phyloP scores from a whole-genome alignment of 2,797 vertebrate genomes.

The Coilia nasus region DNA sequence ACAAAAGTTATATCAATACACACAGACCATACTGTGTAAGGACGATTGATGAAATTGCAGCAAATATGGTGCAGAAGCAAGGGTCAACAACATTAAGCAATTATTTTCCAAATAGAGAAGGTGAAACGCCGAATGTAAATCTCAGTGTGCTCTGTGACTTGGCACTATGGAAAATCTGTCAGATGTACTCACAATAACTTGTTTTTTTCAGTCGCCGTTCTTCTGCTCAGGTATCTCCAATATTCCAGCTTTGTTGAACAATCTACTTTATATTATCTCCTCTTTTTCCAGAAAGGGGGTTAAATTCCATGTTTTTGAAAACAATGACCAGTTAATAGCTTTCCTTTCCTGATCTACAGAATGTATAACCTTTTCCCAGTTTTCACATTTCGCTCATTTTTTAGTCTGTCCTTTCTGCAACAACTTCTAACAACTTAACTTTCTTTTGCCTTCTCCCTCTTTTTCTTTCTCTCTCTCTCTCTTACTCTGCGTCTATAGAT shows the following conservation, averaged over 20 bases:
- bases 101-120: neutral
- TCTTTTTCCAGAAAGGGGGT: constrained; percentile 38
- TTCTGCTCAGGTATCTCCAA: neutral
- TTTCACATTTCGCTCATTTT: constrained; percentile 38
- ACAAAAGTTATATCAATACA: constrained; percentile 21
- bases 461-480: constrained; percentile 58
- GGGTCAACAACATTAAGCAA: constrained; percentile 8
- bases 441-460: constrained; percentile 51
- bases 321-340: constrained; percentile 33
- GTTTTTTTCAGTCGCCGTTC: neutral
- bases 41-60: neutral
- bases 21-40: neutral
- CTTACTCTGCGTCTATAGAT: constrained; percentile 78
- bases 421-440: constrained; percentile 34
- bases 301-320: constrained; percentile 50
- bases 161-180: neutral
- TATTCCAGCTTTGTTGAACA: neutral
- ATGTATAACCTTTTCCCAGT: constrained; percentile 42
- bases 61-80: constrained; percentile 15
- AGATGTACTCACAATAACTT: constrained; percentile 7
- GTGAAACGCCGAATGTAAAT: neutral
- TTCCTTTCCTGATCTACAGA: constrained; percentile 31
- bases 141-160: neutral
- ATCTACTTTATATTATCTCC: constrained; percentile 6
- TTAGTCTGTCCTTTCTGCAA: constrained; percentile 37